These are phyloP conservation scores for Bruchidius siliquastri DNA, from an alignment of 2,888 invertebrate species.

Conservation along the genomic window DNA sequence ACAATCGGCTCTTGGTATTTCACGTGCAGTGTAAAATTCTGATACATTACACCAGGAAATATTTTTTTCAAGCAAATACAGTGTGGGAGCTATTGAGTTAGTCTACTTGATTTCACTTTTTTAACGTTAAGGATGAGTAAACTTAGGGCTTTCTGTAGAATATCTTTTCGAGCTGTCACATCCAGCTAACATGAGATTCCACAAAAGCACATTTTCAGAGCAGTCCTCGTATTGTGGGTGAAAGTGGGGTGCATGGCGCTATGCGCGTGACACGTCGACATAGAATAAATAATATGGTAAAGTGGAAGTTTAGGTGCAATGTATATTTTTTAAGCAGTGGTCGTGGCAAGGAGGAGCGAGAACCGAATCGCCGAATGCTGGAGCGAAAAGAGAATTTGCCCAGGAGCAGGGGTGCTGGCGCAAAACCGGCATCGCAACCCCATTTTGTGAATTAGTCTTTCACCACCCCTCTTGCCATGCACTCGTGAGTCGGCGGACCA, in stretches of 20 bases:
- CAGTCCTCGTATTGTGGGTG: neutral
- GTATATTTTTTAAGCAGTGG: neutral
- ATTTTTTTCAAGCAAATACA: too few relatives aligned
- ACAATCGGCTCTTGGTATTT: too few relatives aligned
- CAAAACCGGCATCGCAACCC: constrained; percentile 38
- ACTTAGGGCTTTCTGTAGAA: too few relatives aligned
- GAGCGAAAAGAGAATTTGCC: constrained; percentile 27
- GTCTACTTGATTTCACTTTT: too few relatives aligned
- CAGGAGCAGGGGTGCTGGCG: constrained; percentile 43
- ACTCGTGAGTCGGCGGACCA: constrained; percentile 28
- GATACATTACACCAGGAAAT: too few relatives aligned
- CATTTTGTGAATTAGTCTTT: constrained; percentile 42
- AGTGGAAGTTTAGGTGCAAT: neutral
- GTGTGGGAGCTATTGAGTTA: too few relatives aligned
- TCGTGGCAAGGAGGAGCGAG: neutral
- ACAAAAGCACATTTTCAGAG: neutral
- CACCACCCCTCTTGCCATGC: constrained; percentile 39
- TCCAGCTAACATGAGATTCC: too few relatives aligned
- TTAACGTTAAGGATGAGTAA: too few relatives aligned
- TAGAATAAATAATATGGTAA: neutral
- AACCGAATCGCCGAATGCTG: neutral
- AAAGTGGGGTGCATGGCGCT: neutral
- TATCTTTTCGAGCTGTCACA: too few relatives aligned
- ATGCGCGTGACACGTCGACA: neutral
- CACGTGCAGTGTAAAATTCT: too few relatives aligned